Percentiles rank a stretch among this genome's conserved stretches.
phyloP scores from a whole-genome alignment of 2,113 vertebrate species.

The Physeter macrocephalus region DNA sequence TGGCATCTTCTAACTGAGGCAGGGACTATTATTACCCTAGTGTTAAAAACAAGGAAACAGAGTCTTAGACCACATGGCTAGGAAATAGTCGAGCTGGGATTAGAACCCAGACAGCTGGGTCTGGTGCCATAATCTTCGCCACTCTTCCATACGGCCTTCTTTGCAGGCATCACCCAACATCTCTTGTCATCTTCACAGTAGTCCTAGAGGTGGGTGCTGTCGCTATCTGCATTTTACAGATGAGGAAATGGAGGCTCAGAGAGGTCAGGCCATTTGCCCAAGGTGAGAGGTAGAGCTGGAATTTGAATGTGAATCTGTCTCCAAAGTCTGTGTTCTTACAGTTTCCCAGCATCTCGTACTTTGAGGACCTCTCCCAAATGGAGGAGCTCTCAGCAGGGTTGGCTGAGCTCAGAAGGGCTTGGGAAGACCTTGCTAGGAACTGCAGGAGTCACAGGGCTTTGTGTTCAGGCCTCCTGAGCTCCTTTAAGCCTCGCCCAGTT shows the following conservation, averaged over 20 bases:
- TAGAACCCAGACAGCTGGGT: neutral
- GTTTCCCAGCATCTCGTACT: neutral
- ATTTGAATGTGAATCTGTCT: neutral
- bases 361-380: neutral
- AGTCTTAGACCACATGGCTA: neutral
- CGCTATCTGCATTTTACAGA: neutral
- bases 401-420: neutral
- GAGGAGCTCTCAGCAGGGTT: neutral
- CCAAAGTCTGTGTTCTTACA: neutral
- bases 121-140: neutral
- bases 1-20: neutral
- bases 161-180: neutral
- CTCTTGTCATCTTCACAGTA: neutral
- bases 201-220: neutral
- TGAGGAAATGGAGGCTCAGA: neutral
- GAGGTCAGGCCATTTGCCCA: neutral
- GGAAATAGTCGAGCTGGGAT: neutral
- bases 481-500: neutral
- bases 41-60: neutral
- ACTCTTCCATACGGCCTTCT: neutral
- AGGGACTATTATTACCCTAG: neutral
- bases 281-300: neutral
- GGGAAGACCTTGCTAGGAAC: neutral
- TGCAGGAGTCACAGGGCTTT: neutral
- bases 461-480: neutral